Evolutionary conservation across 2,888 invertebrate genomes (phyloP).

Genomic region (Sesia apiformis): DNA sequence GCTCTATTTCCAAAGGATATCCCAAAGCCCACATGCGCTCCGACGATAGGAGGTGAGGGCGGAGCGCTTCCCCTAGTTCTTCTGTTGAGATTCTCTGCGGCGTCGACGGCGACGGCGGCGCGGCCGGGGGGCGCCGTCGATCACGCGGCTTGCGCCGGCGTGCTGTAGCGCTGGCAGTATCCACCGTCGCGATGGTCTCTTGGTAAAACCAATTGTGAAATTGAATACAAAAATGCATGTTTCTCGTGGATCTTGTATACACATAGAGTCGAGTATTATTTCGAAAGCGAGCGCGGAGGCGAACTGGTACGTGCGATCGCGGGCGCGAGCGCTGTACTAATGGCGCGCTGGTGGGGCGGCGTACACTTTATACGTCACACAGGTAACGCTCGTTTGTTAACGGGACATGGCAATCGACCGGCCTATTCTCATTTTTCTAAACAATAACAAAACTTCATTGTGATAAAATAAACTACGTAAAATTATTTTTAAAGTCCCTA

Average conservation of each 20-base stretch:
- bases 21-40: slow-evolving; percentile 79
- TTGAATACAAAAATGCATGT: slow-evolving; percentile 66
- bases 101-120: slow-evolving; percentile 61
- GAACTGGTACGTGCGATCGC: slow-evolving; percentile 61
- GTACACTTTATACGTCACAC: slow-evolving; percentile 68
- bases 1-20: slow-evolving; percentile 80
- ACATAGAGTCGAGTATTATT: slow-evolving; percentile 59
- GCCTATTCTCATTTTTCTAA: slow-evolving; percentile 64
- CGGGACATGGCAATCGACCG: slow-evolving; percentile 63
- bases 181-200: slow-evolving; percentile 62
- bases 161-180: slow-evolving; percentile 54
- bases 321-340: slow-evolving; percentile 70
- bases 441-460: neutral
- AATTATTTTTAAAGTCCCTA: neutral
- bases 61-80: slow-evolving; percentile 73
- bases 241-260: slow-evolving; percentile 58
- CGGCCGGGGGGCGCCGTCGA: slow-evolving; percentile 57
- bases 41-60: slow-evolving; percentile 76
- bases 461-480: neutral
- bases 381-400: slow-evolving; percentile 67
- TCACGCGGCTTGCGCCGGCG: slow-evolving; percentile 52
- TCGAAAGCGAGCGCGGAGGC: slow-evolving; percentile 53
- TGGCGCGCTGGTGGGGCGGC: slow-evolving; percentile 67
- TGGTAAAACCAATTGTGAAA: slow-evolving; percentile 64
- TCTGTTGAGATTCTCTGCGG: slow-evolving; percentile 72